Percentiles rank a stretch among this genome's conserved stretches.
Evolutionary conservation across 2,797 vertebrate genomes (phyloP).

Genomic region (Bradypus variegatus): DNA sequence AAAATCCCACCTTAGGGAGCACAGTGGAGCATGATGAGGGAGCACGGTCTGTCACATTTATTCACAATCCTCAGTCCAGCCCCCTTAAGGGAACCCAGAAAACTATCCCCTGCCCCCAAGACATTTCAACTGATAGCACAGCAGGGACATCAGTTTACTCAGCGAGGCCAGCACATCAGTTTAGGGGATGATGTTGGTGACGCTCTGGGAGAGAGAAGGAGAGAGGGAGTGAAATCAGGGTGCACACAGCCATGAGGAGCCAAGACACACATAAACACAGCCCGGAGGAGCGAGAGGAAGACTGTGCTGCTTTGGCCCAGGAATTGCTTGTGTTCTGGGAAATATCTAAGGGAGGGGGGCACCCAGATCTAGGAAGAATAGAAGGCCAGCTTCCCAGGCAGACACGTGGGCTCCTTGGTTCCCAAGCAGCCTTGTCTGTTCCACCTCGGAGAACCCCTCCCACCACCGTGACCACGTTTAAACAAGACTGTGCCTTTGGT

Average conservation of each 20-base stretch:
- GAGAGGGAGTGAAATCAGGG: neutral
- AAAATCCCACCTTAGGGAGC: neutral
- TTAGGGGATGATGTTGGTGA: conserved; percentile 59
- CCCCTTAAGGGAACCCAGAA: neutral
- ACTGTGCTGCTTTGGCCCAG: neutral
- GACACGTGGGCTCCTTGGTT: neutral
- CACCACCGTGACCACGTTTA: neutral
- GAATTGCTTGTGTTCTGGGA: neutral
- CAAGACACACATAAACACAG: neutral
- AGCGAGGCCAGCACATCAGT: neutral
- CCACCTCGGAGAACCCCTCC: neutral
- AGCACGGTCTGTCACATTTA: conserved; percentile 31
- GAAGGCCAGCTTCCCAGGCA: neutral
- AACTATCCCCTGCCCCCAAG: neutral
- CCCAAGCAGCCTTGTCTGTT: neutral
- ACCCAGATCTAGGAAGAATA: neutral
- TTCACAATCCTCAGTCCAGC: conserved; percentile 46
- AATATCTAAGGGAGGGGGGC: neutral
- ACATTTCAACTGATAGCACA: neutral
- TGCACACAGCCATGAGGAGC: neutral
- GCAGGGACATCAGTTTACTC: conserved; percentile 9
- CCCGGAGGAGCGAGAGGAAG: neutral
- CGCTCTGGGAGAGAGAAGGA: conserved; percentile 50
- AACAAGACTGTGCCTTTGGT: neutral
- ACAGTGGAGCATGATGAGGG: neutral